phyloP scores from a whole-genome alignment of 2,797 vertebrate genomes.

The Xiphorhynchus erythropygius region DNA sequence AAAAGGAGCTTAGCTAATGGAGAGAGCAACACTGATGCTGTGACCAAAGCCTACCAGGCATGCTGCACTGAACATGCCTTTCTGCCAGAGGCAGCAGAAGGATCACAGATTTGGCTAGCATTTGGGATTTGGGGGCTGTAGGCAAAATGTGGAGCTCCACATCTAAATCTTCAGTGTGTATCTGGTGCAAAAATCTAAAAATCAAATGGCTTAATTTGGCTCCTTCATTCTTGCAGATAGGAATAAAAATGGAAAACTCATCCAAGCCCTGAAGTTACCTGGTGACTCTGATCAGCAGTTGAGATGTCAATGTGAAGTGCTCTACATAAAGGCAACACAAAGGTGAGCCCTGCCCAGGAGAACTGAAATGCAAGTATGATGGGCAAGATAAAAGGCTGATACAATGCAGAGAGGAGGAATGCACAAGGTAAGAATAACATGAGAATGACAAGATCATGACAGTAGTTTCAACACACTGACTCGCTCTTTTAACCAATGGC shows the following conservation, averaged over 20 bases:
- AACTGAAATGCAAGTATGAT: slow-evolving; percentile 10
- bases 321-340: background rate
- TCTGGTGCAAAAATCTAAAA: background rate
- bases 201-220: background rate
- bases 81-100: background rate
- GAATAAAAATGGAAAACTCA: background rate
- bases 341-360: slow-evolving; percentile 40
- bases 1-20: background rate
- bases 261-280: background rate
- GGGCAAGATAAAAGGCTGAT: slow-evolving; percentile 45
- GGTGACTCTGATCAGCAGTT: background rate
- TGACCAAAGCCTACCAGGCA: background rate
- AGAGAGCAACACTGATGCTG: accelerated
- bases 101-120: background rate
- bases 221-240: background rate
- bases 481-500: background rate
- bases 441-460: background rate
- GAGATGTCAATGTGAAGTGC: background rate
- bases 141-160: background rate
- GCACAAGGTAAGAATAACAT: background rate
- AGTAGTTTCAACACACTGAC: background rate
- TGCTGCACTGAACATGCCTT: accelerated
- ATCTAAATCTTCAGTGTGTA: accelerated
- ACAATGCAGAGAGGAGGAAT: background rate
- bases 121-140: background rate